A percentile compares a stretch with the other conserved stretches of the same genome.
Evolutionary conservation across 2,113 vertebrate genomes (phyloP).

Genomic region (Tautogolabrus adspersus): DNA sequence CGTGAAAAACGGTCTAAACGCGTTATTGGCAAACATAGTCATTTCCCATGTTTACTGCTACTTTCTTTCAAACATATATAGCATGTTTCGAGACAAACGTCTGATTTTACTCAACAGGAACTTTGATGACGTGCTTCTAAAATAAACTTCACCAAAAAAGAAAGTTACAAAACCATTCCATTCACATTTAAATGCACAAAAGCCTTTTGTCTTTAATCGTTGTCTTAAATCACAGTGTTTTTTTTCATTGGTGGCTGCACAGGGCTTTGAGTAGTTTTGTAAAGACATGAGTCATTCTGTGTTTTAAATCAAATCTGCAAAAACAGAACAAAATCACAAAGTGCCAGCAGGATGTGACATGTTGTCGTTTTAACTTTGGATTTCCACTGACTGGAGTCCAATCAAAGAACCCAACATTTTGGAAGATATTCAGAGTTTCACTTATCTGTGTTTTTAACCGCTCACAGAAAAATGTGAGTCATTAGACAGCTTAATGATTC

Average conservation of each 20-base stretch:
- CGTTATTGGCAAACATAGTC: too few species aligned
- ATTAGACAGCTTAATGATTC: not conserved
- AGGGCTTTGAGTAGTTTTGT: not conserved
- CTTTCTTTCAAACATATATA: too few species aligned
- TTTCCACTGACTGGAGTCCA: not conserved
- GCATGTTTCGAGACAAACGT: too few species aligned
- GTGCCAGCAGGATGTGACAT: not conserved
- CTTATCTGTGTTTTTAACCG: not conserved
- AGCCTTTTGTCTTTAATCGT: not conserved
- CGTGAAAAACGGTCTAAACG: too few species aligned
- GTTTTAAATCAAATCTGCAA: not conserved
- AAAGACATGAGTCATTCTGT: slow-evolving; percentile 2
- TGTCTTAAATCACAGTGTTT: not conserved
- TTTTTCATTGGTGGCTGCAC: not conserved
- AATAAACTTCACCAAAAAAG: too few species aligned
- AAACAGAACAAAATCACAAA: not conserved
- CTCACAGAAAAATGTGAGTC: not conserved
- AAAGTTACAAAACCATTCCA: too few species aligned
- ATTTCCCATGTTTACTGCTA: too few species aligned
- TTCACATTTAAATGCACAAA: too few species aligned
- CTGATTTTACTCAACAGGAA: too few species aligned
- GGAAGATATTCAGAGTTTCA: slow-evolving; percentile 11
- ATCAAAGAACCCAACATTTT: not conserved
- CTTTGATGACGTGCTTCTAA: too few species aligned
- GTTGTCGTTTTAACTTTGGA: not conserved